Percentiles rank a stretch among this genome's conserved stretches.
Evolutionary conservation across 30 jellyfish, hydroid and myxozoan species (phyloP).

Genomic region (Hydra vulgaris): DNA sequence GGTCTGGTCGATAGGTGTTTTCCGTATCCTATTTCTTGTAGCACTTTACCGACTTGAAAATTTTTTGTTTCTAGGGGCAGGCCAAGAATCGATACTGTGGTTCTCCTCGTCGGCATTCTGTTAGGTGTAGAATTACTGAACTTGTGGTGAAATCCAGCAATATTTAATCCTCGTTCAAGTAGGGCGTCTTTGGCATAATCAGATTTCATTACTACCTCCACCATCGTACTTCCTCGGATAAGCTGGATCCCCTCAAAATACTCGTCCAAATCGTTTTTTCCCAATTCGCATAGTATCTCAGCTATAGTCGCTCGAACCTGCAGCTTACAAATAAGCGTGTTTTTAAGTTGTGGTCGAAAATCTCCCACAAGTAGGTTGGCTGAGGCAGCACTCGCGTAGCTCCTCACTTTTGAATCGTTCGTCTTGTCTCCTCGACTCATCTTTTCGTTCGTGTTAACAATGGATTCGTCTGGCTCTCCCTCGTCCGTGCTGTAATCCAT

Average conservation of each 20-base stretch:
- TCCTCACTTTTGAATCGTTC: not conserved
- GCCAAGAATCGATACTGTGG: not conserved
- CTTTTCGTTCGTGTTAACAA: no score
- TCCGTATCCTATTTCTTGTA: not conserved
- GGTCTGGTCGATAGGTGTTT: not conserved
- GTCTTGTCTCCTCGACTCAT: not conserved
- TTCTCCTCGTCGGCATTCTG: not conserved
- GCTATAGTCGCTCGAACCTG: not conserved
- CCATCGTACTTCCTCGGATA: not conserved
- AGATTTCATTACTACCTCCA: not conserved
- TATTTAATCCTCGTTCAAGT: not conserved
- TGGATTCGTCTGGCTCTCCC: not conserved
- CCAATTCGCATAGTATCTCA: not conserved
- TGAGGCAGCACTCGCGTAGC: not conserved
- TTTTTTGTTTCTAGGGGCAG: not conserved
- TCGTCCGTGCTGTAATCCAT: not conserved
- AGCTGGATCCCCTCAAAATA: not conserved
- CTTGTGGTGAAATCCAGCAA: not conserved
- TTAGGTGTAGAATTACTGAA: not conserved
- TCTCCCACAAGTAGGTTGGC: not conserved
- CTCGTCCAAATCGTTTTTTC: not conserved
- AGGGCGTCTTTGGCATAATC: not conserved
- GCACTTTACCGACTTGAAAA: not conserved
- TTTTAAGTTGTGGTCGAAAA: not conserved
- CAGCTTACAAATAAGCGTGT: not conserved